phyloP scores from a whole-genome alignment of 2,113 vertebrate genomes.

The Uropsilus gracilis region DNA sequence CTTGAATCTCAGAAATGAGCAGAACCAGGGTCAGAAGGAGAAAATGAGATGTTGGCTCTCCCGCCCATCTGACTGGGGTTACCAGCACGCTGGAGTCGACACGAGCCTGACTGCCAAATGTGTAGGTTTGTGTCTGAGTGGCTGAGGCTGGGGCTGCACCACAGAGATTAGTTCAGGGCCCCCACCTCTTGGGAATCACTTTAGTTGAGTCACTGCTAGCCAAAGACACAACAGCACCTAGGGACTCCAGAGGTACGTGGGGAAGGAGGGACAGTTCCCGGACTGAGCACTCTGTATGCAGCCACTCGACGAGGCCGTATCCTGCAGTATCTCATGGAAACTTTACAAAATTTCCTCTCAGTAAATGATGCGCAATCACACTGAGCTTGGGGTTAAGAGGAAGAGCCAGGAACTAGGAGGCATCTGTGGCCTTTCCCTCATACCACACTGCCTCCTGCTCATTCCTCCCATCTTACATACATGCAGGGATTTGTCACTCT shows the following conservation, averaged over 20 bases:
- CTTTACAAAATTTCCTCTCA: background rate
- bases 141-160: background rate
- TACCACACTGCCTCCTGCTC: background rate
- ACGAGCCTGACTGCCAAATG: accelerated
- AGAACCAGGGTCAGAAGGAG: background rate
- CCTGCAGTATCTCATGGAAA: background rate
- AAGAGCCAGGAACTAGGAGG: background rate
- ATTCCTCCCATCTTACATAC: background rate
- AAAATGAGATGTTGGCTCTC: background rate
- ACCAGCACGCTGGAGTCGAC: accelerated
- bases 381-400: background rate
- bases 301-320: background rate
- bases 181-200: background rate
- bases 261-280: background rate
- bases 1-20: accelerated
- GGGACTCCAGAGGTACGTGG: background rate
- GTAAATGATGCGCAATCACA: background rate
- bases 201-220: background rate
- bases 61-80: accelerated
- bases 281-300: background rate
- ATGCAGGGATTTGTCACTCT: background rate
- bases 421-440: accelerated
- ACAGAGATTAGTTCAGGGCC: background rate
- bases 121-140: background rate
- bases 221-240: background rate